phyloP scores from a whole-genome alignment of 2,888 invertebrate species.

The Cosmorhoe ocellata region DNA sequence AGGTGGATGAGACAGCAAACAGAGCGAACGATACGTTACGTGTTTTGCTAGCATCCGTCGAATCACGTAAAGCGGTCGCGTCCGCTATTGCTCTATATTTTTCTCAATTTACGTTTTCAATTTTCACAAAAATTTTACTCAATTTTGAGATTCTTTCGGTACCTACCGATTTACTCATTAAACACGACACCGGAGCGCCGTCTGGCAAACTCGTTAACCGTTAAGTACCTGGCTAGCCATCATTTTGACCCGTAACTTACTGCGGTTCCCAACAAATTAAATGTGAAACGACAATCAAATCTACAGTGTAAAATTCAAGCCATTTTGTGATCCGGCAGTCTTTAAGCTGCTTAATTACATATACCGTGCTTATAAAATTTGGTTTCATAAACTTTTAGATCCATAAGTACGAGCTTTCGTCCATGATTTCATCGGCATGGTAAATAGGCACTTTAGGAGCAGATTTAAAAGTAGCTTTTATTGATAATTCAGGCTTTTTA shows the following conservation, averaged over 20 bases:
- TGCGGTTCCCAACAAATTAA: slow-evolving; percentile 6
- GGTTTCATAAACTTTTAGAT: too few species aligned
- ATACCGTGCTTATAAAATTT: too few species aligned
- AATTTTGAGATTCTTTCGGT: background rate
- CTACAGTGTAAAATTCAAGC: slow-evolving; percentile 6
- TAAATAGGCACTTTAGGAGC: too few species aligned
- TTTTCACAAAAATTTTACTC: background rate
- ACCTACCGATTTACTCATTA: slow-evolving; percentile 5
- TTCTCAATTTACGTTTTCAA: background rate
- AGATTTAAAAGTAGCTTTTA: too few species aligned
- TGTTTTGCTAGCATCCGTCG: slow-evolving; percentile 5
- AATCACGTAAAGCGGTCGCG: background rate
- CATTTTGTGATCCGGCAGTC: slow-evolving; percentile 1
- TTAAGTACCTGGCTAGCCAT: slow-evolving; percentile 1
- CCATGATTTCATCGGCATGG: too few species aligned
- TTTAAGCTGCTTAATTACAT: background rate
- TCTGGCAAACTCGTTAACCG: slow-evolving; percentile 13
- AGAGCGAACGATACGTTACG: slow-evolving; percentile 1
- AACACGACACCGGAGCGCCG: background rate
- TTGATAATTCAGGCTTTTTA: too few species aligned
- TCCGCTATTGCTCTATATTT: background rate
- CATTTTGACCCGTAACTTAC: slow-evolving; percentile 6
- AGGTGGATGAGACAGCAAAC: slow-evolving; percentile 6
- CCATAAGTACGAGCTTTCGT: too few species aligned
- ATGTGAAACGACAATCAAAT: slow-evolving; percentile 11